A percentile compares a stretch with the other conserved stretches of the same genome.
These are phyloP conservation scores for Clamator glandarius DNA, from an alignment of 2,797 vertebrate species.

Conservation along the genomic window DNA sequence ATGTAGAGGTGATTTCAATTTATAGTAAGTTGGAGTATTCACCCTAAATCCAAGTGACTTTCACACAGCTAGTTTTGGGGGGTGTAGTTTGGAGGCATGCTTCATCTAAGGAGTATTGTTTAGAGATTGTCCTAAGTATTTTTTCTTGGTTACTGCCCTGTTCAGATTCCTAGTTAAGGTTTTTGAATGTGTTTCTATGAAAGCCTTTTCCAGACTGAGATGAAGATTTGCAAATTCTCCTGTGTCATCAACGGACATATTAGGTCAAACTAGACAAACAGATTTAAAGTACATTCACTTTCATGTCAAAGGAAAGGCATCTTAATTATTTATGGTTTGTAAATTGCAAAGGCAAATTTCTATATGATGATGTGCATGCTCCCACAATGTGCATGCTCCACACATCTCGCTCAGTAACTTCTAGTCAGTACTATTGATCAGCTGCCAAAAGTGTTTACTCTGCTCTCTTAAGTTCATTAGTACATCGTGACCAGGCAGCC, in stretches of 20 bases:
- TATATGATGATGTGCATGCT: neutral
- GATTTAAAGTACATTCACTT: neutral
- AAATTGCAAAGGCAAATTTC: slow-evolving; percentile 1
- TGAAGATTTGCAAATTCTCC: neutral
- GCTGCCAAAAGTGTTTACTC: neutral
- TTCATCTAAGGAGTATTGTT: neutral
- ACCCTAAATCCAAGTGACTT: neutral
- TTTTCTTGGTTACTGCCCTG: neutral
- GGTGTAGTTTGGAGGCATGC: neutral
- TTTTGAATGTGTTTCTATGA: neutral
- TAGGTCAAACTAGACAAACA: neutral
- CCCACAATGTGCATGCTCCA: neutral
- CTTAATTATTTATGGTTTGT: neutral
- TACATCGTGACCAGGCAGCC: neutral
- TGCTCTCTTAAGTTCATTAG: neutral
- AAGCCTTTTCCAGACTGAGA: neutral
- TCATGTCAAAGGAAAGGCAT: neutral
- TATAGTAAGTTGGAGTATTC: neutral
- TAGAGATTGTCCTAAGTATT: neutral
- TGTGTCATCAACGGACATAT: neutral
- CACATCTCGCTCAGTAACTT: neutral
- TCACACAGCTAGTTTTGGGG: neutral
- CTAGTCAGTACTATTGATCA: slow-evolving; percentile 22
- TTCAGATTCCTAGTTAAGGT: neutral
- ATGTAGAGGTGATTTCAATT: neutral